Base-by-base conservation (phyloP, 2,797 vertebrate species). In the Vipera ursinii region DNA sequence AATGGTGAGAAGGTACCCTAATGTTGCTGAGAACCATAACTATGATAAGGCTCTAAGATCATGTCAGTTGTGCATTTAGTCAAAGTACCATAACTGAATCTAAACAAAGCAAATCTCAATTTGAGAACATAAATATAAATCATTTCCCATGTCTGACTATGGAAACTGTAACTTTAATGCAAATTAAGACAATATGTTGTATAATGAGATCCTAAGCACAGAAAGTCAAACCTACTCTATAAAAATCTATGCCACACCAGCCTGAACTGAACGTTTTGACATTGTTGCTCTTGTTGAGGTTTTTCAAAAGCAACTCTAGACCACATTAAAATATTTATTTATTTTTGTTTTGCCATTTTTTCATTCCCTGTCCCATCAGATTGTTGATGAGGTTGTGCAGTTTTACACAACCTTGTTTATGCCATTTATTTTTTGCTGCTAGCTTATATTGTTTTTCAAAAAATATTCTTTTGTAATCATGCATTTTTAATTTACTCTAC, bases 151-250 rank as follows among this genome's bases (percentile, higher is more conserved):
- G 91, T 88, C 91, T 95, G 78, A 14, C 4, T 93, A 82, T 88
- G 90, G 51, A 87, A 92, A 94, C 95, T 93, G 48, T 96, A 94
- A 38, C 0, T 93, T 96, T 95, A 59, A 93, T 86, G 88, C 89
- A 94, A 94, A 95, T 95, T 73, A 95, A 94, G 93, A 93, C 86
- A 95, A 88, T 61, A 10, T 90, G 56, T 69, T 93, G 4, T 44
- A 92, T 86, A 94, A 95, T 93, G 22, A 22, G 88, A 89, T 55
- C 63, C 60, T 94, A 89, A 95, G 92, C 94, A 82, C 73, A 94
- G 44, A 38, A 93, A 94, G 24, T 91, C 87, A 94, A 94, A 92
- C 2, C 6, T 90, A 55, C 20, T 94, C 6, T 24, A 89, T 92
- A 44, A 91, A 63, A 89, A 91, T 88, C 61, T 88, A 69, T 5